phyloP scores from a whole-genome alignment of 2,113 vertebrate species.

The Crotalus horridus region DNA sequence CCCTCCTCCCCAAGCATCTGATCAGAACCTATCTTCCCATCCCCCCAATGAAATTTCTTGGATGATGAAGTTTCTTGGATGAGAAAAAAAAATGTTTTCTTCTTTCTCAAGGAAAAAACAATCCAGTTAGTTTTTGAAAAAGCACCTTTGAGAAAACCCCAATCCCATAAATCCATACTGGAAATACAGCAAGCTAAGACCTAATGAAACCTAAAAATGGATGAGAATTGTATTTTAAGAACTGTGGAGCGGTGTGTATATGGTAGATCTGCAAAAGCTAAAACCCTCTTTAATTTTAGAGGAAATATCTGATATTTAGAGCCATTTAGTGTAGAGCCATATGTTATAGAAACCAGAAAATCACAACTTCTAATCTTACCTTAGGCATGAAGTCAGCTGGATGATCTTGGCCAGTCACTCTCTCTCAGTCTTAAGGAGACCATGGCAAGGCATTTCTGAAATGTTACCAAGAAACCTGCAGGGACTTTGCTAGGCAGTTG shows the following conservation, averaged over 20 bases:
- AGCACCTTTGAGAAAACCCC: not conserved
- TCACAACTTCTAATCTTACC: not conserved
- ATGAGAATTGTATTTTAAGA: not conserved
- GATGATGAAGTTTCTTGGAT: not conserved
- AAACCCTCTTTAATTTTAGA: not conserved
- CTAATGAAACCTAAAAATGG: not conserved
- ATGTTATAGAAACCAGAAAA: not conserved
- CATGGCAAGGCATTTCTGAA: not conserved
- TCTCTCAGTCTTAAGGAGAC: not conserved
- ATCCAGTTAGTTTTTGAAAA: not conserved
- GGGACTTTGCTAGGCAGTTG: not conserved
- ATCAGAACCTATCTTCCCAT: not conserved
- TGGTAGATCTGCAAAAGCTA: not conserved
- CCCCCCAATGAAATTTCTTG: too few species aligned
- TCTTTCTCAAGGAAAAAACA: not conserved
- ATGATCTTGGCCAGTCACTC: not conserved
- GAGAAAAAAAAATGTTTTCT: not conserved
- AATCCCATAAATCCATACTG: not conserved
- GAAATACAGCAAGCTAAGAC: not conserved
- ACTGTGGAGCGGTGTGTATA: not conserved
- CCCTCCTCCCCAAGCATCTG: not conserved
- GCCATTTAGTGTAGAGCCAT: not conserved
- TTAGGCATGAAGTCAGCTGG: not conserved
- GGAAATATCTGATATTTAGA: not conserved
- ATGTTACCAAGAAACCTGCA: not conserved